Conservation (phyloP, 2,113 vertebrate species). For the Apaloderma vittatum region DNA sequence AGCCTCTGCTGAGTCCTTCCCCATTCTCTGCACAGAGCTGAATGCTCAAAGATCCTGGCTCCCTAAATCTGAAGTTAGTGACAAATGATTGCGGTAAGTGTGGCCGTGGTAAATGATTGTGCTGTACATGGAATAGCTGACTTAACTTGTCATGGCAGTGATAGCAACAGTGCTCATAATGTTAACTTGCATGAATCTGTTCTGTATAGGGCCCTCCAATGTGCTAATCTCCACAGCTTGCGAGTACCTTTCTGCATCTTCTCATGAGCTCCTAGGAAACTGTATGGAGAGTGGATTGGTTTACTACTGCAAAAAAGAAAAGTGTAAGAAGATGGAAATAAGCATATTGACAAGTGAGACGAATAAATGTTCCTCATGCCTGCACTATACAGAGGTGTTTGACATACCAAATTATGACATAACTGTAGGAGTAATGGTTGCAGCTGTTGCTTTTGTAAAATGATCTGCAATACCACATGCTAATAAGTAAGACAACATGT, state of each 20-base stretch:
- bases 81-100: not conserved
- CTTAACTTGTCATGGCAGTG: not conserved
- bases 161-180: not conserved
- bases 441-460: conserved; percentile 82
- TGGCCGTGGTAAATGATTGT: not conserved
- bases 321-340: conserved; percentile 35
- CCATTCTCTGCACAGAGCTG: not conserved
- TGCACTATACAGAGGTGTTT: conserved; percentile 64
- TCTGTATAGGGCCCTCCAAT: not conserved
- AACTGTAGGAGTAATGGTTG: conserved; percentile 71
- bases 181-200: not conserved
- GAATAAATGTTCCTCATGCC: conserved; percentile 75
- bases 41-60: not conserved
- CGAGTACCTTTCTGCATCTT: not conserved
- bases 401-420: conserved; percentile 78
- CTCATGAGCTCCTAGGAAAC: conserved; percentile 6
- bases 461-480: conserved; percentile 73
- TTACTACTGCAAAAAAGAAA: conserved; percentile 37
- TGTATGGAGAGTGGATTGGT: conserved; percentile 42
- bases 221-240: not conserved
- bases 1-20: not conserved
- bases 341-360: conserved; percentile 76
- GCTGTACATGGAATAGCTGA: not conserved
- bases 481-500: conserved; percentile 73
- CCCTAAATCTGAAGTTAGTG: not conserved